Base-by-base conservation (phyloP, 1,140 invertebrate genomes). In the Amphibalanus amphitrite region DNA sequence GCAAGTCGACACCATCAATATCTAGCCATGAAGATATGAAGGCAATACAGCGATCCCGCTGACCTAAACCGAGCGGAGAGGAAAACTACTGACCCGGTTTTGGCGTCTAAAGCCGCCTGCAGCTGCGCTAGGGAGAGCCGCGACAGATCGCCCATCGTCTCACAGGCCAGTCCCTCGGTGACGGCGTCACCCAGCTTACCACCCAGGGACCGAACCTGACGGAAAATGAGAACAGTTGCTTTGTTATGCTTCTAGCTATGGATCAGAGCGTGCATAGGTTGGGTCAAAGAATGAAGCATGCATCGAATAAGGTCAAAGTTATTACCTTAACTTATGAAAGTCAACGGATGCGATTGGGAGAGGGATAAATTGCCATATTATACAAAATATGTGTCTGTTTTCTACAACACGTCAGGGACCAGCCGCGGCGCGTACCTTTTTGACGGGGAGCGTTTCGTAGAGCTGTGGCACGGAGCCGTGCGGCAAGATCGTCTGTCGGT, bases 181-280 rank as follows among this genome's bases (percentile, higher is more conserved):
- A 95, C 83, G 28, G 82, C 80, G 73, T 88, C 83, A 0, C 93
- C 93, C 76, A 96, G 87, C 81, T 97, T 95, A 6, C 93, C 93
- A 67, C 93, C 93, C 13, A 97, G 82, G 78, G 89, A 88, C 76
- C 90, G 85, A 0, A 94, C 86, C 82, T 93, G 93, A 73, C 86
- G 86, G 0, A 93, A 75, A 8, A 6, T 6, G 38, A 6, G 38
- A n/a, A n/a, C n/a, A n/a, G n/a, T n/a, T n/a, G n/a, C n/a, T n/a
- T n/a, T n/a, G n/a, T n/a, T n/a, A n/a, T n/a, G n/a, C n/a, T n/a
- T n/a, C n/a, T n/a, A n/a, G n/a, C n/a, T n/a, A n/a, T n/a, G n/a
- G n/a, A n/a, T n/a, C n/a, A n/a, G n/a, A n/a, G n/a, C n/a, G 6
- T 17, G 38, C 6, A 8, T 6, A 38, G 6, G 38, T 17, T 38